phyloP scores from a whole-genome alignment of 1,140 invertebrate species.

The Olivierus martensii region DNA sequence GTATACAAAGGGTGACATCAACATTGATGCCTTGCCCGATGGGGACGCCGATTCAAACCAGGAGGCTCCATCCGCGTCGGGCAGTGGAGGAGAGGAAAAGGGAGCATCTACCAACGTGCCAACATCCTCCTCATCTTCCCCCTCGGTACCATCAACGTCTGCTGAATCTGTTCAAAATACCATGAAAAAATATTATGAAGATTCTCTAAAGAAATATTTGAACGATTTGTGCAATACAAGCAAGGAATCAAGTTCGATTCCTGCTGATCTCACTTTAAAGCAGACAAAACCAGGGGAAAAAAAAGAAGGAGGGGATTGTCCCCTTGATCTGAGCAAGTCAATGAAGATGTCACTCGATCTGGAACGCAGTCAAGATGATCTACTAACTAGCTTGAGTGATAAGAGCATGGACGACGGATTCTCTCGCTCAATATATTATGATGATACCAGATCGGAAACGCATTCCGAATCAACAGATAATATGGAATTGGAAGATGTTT shows the following conservation, averaged over 20 bases:
- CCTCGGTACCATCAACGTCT: conserved; percentile 6
- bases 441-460: conserved; percentile 30
- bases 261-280: conserved; percentile 25
- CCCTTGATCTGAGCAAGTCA: conserved; percentile 58
- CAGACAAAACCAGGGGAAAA: conserved; percentile 1
- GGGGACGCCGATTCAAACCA: conserved; percentile 44
- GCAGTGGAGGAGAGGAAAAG: too few species aligned
- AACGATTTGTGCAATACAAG: conserved; percentile 49
- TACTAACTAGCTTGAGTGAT: conserved; percentile 20
- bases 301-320: conserved; percentile 43
- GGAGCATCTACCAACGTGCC: not conserved
- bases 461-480: conserved; percentile 27
- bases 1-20: conserved; percentile 77
- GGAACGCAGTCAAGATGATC: conserved; percentile 11
- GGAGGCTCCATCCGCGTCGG: conserved; percentile 28
- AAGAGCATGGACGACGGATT: conserved; percentile 14
- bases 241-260: not conserved
- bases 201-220: conserved; percentile 80
- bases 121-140: not conserved
- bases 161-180: conserved; percentile 8
- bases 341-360: conserved; percentile 7
- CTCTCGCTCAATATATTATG: conserved; percentile 14
- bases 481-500: conserved; percentile 30
- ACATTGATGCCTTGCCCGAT: conserved; percentile 82
- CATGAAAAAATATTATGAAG: conserved; percentile 82